Percentiles rank a stretch among this genome's conserved stretches.
phyloP scores from a whole-genome alignment of 2,797 vertebrate genomes.

The Melanotaenia maccullochi region DNA sequence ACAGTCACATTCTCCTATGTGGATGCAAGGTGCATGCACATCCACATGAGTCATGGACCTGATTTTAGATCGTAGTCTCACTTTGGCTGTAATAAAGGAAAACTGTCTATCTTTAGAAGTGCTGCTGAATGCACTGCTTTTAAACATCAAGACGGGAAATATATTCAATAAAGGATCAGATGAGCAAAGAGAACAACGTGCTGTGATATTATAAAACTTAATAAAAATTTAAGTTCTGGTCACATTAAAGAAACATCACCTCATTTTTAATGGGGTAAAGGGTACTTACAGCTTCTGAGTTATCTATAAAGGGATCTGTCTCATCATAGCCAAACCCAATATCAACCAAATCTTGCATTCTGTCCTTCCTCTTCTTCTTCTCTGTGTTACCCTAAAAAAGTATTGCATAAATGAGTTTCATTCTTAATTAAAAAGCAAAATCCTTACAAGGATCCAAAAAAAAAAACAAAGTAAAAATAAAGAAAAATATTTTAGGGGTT shows the following conservation, averaged over 20 bases:
- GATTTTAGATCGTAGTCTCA: constrained; percentile 43
- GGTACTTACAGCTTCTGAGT: constrained; percentile 95
- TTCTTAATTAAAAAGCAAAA: constrained; percentile 8
- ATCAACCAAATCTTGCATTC: constrained; percentile 95
- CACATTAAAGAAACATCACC: neutral
- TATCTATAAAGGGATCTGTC: constrained; percentile 97
- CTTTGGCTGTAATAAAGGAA: constrained; percentile 35
- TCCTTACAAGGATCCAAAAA: neutral
- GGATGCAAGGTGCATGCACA: constrained; percentile 17
- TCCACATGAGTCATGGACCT: constrained; percentile 48
- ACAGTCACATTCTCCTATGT: constrained; percentile 13
- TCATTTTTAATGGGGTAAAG: constrained; percentile 6
- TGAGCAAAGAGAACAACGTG: constrained; percentile 4
- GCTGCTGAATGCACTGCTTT: constrained; percentile 21
- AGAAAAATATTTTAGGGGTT: neutral
- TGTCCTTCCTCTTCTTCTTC: constrained; percentile 91
- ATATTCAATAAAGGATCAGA: constrained; percentile 45
- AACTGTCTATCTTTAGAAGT: constrained; percentile 50
- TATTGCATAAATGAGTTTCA: constrained; percentile 3
- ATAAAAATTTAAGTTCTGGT: constrained; percentile 14
- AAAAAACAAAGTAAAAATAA: neutral
- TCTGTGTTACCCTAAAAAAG: constrained; percentile 66
- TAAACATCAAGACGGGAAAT: constrained; percentile 43
- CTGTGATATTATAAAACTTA: constrained; percentile 5
- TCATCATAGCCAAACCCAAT: constrained; percentile 98